phyloP scores from a whole-genome alignment of 2,113 vertebrate genomes.

The Tyrannus savana region DNA sequence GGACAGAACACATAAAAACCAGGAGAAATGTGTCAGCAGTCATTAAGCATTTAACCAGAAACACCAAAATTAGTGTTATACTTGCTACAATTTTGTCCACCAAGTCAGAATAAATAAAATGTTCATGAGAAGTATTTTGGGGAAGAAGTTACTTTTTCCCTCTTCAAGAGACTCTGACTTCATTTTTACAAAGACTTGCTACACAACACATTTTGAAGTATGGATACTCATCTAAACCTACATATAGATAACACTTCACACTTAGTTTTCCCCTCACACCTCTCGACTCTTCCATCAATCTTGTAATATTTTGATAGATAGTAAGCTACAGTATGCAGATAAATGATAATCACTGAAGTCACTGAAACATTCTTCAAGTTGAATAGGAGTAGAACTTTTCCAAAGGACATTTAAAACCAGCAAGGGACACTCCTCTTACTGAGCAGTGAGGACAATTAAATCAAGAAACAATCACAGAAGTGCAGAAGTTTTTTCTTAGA shows the following conservation, averaged over 20 bases:
- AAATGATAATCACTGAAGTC: neutral
- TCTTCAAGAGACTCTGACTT: neutral
- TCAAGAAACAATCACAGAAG: neutral
- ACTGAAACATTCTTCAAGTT: neutral
- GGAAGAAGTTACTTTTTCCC: neutral
- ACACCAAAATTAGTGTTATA: neutral
- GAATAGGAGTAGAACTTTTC: neutral
- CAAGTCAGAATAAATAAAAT: neutral
- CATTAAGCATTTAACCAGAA: neutral
- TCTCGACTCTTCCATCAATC: neutral
- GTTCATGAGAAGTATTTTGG: neutral
- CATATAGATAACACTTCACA: neutral
- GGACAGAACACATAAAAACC: neutral
- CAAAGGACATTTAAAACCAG: neutral
- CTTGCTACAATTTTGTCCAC: neutral
- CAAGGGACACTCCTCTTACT: neutral
- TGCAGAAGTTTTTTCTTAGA: neutral
- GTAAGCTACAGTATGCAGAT: neutral
- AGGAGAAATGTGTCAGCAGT: neutral
- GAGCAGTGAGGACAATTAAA: neutral
- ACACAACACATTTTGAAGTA: neutral
- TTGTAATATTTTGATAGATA: neutral
- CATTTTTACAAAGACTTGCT: neutral
- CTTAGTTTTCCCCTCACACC: neutral
- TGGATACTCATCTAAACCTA: neutral